These are phyloP conservation scores for Maccullochella peelii DNA, from an alignment of 2,113 vertebrate species.

Conservation along the genomic window DNA sequence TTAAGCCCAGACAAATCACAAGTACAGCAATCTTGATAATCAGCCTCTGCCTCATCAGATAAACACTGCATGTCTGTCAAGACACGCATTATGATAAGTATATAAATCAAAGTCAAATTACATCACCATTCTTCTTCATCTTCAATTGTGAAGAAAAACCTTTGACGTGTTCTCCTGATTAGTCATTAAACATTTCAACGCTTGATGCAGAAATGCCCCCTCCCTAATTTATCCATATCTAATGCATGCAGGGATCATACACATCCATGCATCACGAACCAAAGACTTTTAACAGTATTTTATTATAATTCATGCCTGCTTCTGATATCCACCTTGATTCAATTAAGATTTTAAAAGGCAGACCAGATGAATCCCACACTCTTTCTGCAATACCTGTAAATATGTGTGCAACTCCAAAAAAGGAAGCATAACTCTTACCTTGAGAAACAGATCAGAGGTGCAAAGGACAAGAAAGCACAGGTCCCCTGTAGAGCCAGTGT, in stretches of 20 bases:
- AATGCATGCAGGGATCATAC: slow-evolving; percentile 44
- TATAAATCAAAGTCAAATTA: slow-evolving; percentile 60
- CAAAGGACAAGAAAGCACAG: slow-evolving; percentile 78
- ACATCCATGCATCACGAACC: slow-evolving; percentile 27
- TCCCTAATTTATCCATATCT: slow-evolving; percentile 55
- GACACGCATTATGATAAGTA: slow-evolving; percentile 47
- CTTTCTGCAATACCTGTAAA: slow-evolving; percentile 35
- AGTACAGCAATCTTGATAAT: slow-evolving; percentile 56
- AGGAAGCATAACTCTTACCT: slow-evolving; percentile 74
- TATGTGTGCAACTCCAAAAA: slow-evolving; percentile 56
- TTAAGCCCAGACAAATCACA: slow-evolving; percentile 60
- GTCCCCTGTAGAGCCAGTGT: slow-evolving; percentile 71
- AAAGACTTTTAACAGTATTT: slow-evolving; percentile 43
- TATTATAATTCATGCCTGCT: slow-evolving; percentile 13
- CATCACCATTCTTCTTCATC: slow-evolving; percentile 40
- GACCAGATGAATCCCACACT: slow-evolving; percentile 16
- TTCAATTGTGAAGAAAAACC: slow-evolving; percentile 32
- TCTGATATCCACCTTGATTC: slow-evolving; percentile 33
- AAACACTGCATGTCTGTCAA: slow-evolving; percentile 63
- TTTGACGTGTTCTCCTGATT: slow-evolving; percentile 33
- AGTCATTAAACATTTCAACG: slow-evolving; percentile 51
- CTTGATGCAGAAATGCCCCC: slow-evolving; percentile 61
- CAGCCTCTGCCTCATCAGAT: slow-evolving; percentile 59
- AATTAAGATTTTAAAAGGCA: slow-evolving; percentile 9
- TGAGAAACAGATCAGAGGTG: slow-evolving; percentile 79